Evolutionary conservation across 2,888 invertebrate species (phyloP).

Genomic region (Incurvaria masculella): DNA sequence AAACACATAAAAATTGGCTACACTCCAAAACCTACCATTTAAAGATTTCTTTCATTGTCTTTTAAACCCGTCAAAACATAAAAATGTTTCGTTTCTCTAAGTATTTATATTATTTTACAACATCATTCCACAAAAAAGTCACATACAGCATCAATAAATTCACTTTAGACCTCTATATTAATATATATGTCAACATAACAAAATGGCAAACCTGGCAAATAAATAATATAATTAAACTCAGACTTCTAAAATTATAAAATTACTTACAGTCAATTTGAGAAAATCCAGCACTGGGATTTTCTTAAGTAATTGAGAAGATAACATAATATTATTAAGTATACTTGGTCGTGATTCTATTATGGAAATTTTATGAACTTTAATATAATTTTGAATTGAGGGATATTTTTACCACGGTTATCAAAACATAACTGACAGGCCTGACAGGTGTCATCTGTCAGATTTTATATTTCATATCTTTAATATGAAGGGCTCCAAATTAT

Average conservation of each 20-base stretch:
- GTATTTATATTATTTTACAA: not conserved
- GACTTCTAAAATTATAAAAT: not conserved
- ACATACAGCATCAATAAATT: not conserved
- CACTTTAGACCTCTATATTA: not conserved
- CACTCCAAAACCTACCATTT: not conserved
- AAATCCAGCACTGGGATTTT: not conserved
- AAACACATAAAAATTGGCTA: not conserved
- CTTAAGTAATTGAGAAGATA: not conserved
- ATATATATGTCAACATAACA: not conserved
- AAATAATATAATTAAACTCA: not conserved
- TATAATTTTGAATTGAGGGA: too few species aligned
- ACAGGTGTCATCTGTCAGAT: too few species aligned
- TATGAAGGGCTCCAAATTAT: too few species aligned
- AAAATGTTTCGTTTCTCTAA: not conserved
- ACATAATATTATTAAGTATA: constrained; percentile 3
- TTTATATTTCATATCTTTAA: too few species aligned
- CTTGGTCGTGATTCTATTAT: not conserved
- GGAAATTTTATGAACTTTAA: too few species aligned
- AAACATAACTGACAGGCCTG: too few species aligned
- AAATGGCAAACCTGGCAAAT: not conserved
- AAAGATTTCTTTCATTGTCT: not conserved
- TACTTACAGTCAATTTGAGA: not conserved
- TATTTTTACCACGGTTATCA: too few species aligned
- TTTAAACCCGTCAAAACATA: not conserved
- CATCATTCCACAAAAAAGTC: not conserved